These are phyloP conservation scores for Eurytoma adleriae DNA, from an alignment of 2,888 invertebrate genomes.

Conservation along the genomic window DNA sequence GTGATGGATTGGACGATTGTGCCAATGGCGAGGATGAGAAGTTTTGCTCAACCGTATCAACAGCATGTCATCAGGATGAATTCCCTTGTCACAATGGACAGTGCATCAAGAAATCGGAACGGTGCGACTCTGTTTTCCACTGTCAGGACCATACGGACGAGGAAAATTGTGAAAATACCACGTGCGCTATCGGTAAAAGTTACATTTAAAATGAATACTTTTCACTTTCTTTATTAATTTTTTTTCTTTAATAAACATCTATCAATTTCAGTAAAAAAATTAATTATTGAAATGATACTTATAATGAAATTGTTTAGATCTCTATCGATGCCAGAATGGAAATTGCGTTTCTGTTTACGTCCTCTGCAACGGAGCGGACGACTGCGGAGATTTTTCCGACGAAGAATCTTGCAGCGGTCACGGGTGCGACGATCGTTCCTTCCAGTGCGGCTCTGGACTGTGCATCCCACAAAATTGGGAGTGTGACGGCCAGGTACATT, in stretches of 20 bases:
- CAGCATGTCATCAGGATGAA: constrained; percentile 57
- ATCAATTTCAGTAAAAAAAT: background rate
- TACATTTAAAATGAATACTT: too few species aligned
- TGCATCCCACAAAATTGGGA: constrained; percentile 75
- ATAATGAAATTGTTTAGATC: constrained; percentile 61
- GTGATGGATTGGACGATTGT: constrained; percentile 79
- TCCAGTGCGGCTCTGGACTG: constrained; percentile 69
- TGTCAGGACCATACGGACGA: constrained; percentile 81
- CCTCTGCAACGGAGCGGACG: constrained; percentile 85
- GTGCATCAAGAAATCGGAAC: constrained; percentile 76
- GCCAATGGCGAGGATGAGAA: constrained; percentile 79
- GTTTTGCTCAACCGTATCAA: constrained; percentile 73
- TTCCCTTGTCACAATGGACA: constrained; percentile 79
- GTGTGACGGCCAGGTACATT: constrained; percentile 72
- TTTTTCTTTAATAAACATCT: too few species aligned
- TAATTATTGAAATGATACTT: background rate
- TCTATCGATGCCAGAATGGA: constrained; percentile 82
- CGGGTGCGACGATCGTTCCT: constrained; percentile 64
- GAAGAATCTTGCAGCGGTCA: constrained; percentile 78
- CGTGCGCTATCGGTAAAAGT: constrained; percentile 58
- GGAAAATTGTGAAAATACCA: constrained; percentile 74
- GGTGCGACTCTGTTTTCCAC: constrained; percentile 78
- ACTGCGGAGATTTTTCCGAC: constrained; percentile 87
- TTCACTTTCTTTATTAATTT: too few species aligned
- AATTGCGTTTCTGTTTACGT: constrained; percentile 83